A percentile compares a stretch with the other conserved stretches of the same genome.
Evolutionary conservation across 1,140 invertebrate species (phyloP).

Genomic region (Planococcus citri): DNA sequence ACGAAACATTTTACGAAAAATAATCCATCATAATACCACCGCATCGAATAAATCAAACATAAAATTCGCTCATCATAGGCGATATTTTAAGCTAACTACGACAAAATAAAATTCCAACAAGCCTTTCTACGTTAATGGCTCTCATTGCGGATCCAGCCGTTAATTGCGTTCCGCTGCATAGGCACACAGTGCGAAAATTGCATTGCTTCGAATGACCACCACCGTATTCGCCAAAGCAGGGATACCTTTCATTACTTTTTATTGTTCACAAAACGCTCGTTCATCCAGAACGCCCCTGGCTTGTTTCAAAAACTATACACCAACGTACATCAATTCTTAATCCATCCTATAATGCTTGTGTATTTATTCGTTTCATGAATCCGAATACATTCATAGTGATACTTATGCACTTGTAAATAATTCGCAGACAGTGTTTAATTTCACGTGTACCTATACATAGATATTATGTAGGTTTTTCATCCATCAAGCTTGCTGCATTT

Average conservation of each 20-base stretch:
- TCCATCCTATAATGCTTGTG: too few species aligned
- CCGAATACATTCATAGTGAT: neutral
- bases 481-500: too few species aligned
- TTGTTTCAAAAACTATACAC: neutral
- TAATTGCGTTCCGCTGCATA: too few species aligned
- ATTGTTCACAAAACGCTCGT: slow-evolving; percentile 2
- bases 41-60: too few species aligned
- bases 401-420: neutral
- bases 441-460: too few species aligned
- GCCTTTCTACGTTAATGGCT: neutral
- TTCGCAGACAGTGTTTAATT: neutral
- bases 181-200: neutral
- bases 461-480: neutral
- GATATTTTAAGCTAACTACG: neutral
- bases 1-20: too few species aligned
- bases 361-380: neutral
- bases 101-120: neutral
- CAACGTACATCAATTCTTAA: neutral
- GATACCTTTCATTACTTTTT: neutral
- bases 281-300: neutral
- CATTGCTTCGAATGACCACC: neutral
- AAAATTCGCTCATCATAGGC: too few species aligned
- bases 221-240: neutral
- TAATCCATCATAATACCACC: too few species aligned
- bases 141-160: neutral